Percentiles rank a stretch among this genome's conserved stretches.
These are phyloP conservation scores for Penaeus japonicus DNA, from an alignment of 1,140 invertebrate genomes.

Conservation along the genomic window DNA sequence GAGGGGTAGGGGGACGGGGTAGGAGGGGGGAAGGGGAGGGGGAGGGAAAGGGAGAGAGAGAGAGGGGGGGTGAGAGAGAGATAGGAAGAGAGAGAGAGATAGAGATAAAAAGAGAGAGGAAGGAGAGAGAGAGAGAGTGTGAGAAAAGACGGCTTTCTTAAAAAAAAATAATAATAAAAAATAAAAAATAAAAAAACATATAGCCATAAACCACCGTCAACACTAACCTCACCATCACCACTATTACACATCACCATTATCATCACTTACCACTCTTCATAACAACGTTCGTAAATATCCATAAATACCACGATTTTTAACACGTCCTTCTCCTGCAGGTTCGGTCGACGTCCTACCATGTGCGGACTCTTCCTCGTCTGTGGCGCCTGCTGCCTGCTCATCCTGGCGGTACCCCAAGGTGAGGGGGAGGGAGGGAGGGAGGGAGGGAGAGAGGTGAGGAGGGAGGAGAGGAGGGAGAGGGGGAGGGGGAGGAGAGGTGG, in stretches of 20 bases:
- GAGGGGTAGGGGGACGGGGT: background rate
- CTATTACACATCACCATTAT: too few species aligned
- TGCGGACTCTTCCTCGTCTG: background rate
- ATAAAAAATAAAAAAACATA: background rate
- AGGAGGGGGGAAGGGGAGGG: background rate
- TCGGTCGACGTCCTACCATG: background rate
- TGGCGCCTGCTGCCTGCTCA: background rate
- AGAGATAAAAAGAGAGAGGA: background rate
- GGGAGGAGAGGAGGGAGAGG: background rate
- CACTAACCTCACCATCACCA: background rate
- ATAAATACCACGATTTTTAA: too few species aligned
- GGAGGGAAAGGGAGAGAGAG: background rate
- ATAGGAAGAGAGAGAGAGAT: background rate
- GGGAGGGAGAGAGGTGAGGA: background rate
- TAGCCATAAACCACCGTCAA: too few species aligned
- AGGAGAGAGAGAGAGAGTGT: background rate
- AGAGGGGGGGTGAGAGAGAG: background rate
- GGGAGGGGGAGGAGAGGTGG: background rate
- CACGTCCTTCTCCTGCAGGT: background rate
- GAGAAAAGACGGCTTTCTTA: background rate
- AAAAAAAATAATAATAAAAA: background rate
- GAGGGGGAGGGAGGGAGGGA: background rate
- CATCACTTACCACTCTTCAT: too few species aligned
- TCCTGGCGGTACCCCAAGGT: background rate
- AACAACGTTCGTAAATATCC: too few species aligned